These are phyloP conservation scores for Meloe dianella DNA, from an alignment of 2,888 invertebrate species.

Conservation along the genomic window DNA sequence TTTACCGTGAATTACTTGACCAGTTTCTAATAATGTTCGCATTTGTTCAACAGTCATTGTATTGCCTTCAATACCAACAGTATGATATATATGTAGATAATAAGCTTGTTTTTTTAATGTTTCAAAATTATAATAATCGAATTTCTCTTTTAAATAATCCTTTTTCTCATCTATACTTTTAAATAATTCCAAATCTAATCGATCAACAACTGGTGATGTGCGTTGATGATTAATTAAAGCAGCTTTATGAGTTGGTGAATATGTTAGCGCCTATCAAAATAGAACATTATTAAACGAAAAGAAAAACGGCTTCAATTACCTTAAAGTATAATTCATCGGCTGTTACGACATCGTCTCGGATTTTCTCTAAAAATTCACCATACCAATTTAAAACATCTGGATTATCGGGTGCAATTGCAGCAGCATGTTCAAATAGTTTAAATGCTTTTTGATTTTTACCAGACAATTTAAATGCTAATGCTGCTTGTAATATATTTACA, in stretches of 20 bases:
- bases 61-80: conserved; percentile 97
- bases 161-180: conserved; percentile 83
- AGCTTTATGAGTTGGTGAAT: conserved; percentile 81
- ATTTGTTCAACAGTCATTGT: conserved; percentile 94
- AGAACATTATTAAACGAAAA: conserved; percentile 13
- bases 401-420: conserved; percentile 88
- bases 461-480: conserved; percentile 80
- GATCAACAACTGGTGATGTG: conserved; percentile 87
- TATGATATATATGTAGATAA: conserved; percentile 95
- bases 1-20: conserved; percentile 85
- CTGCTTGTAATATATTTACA: conserved; percentile 81
- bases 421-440: conserved; percentile 88
- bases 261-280: conserved; percentile 69
- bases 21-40: conserved; percentile 88
- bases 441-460: conserved; percentile 87
- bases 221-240: conserved; percentile 82
- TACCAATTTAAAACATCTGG: conserved; percentile 91
- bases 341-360: conserved; percentile 80
- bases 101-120: conserved; percentile 94
- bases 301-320: conserved; percentile 55
- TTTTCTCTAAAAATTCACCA: conserved; percentile 90
- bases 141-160: conserved; percentile 74
- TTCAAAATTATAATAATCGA: conserved; percentile 82
- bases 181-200: conserved; percentile 81
- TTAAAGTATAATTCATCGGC: conserved; percentile 91